A percentile compares a stretch with the other conserved stretches of the same genome.
Conservation (phyloP, 2,113 vertebrate species). For the Penelope pileata region DNA sequence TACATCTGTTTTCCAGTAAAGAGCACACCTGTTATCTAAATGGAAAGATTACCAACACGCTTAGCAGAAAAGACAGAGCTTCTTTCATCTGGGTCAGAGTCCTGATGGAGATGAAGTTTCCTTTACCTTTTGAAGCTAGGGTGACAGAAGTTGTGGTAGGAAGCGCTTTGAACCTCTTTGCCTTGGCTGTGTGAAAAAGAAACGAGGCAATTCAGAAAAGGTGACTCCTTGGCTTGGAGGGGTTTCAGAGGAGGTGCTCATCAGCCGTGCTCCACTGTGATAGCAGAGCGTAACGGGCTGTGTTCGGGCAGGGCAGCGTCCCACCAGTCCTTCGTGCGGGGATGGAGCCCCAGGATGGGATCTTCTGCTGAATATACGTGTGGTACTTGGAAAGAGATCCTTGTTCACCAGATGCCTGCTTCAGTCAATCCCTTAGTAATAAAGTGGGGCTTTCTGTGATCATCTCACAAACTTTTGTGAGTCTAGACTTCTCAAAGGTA, state of each 20-base stretch:
- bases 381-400: neutral
- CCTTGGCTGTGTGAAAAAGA: neutral
- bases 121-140: conserved; percentile 21
- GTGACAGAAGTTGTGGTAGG: neutral
- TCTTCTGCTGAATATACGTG: neutral
- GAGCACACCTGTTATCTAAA: neutral
- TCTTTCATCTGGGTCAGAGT: neutral
- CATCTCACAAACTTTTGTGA: neutral
- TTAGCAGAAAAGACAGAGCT: neutral
- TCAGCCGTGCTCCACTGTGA: neutral
- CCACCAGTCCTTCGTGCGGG: neutral
- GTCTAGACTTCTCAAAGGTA: neutral
- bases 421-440: neutral
- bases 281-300: neutral
- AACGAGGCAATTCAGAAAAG: neutral
- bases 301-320: neutral
- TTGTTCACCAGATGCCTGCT: neutral
- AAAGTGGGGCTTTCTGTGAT: neutral
- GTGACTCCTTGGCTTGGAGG: neutral
- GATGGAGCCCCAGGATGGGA: neutral
- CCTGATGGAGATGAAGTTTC: neutral
- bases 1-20: neutral
- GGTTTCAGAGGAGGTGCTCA: neutral
- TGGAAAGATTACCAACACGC: neutral
- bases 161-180: neutral